Base-by-base conservation (phyloP, 2,888 invertebrate species). In the Quadriops clusia region DNA sequence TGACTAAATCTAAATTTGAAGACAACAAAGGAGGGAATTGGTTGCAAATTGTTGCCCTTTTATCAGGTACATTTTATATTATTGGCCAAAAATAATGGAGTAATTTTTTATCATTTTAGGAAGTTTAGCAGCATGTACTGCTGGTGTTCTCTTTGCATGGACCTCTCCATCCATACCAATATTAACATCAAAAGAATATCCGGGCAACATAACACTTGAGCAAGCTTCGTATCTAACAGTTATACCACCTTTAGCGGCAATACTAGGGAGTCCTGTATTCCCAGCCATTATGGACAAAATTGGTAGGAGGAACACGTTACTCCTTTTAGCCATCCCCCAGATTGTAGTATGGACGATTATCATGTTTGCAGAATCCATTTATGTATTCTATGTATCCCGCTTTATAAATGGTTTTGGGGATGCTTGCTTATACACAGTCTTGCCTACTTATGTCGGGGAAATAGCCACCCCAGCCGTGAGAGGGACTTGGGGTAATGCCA, bases 381-480 rank as follows among this genome's bases (percentile, higher is more conserved):
- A 45, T 30, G 33, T 53, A 2, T 51, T 55, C 25, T 56, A 56
- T 33, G 20, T 48, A n/a, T 37, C 51, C 1, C 44, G 54, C 37
- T 37, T 51, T 5, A 30, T 49, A 3, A 32, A 38, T 7, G 54
- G 54, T 15, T 33, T 54, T 4, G 45, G 37, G 1, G 54, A 54
- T 21, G 45, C 48, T 5, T 39, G 40, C 13, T 24, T 51, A n/a
- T 53, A 46, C 33, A 30, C 44, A 4, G 33, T 33, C n/a, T 15
- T 37, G 4, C 37, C 40, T 1, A 38, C 44, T 28, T 55, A 54
- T 29, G 40, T 52, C 2, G 49, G 49, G 4, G 55, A 55, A 43
- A 40, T 54, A 4, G 34, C 49, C 17, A 45, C 46, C 5, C 53
- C 55, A 2, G 43, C 43, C 34, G 43, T 55, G 1, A 30, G 55